Evolutionary conservation across 2,113 vertebrate genomes (phyloP).

Genomic region (Notothenia rossii): DNA sequence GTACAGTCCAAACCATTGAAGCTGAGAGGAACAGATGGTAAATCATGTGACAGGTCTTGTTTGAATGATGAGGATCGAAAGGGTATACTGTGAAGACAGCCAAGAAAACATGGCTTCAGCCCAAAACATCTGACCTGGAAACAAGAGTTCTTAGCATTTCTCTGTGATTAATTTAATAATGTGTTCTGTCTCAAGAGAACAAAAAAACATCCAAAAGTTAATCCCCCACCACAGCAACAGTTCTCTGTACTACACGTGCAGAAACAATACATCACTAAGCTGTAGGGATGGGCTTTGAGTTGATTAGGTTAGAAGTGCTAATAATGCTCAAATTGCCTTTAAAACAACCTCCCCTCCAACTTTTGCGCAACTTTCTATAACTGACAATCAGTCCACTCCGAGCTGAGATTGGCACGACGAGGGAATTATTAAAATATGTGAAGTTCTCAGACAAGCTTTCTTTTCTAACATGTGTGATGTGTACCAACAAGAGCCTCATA

Average conservation of each 20-base stretch:
- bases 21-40: background rate
- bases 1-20: background rate
- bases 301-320: background rate
- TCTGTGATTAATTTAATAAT: slow-evolving; percentile 30
- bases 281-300: background rate
- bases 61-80: slow-evolving; percentile 8
- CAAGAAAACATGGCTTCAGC: slow-evolving; percentile 23
- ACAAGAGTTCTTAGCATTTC: slow-evolving; percentile 27
- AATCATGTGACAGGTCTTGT: background rate
- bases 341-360: too few species aligned
- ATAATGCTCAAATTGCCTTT: background rate
- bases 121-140: slow-evolving; percentile 38
- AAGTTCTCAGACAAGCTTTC: too few species aligned
- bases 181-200: slow-evolving; percentile 17
- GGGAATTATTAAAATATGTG: too few species aligned
- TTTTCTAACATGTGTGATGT: background rate
- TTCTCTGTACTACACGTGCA: slow-evolving; percentile 1
- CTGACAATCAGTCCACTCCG: too few species aligned
- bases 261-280: slow-evolving; percentile 1
- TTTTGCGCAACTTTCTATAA: too few species aligned
- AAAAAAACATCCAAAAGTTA: slow-evolving; percentile 21
- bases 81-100: slow-evolving; percentile 2
- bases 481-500: background rate
- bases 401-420: too few species aligned
- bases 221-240: slow-evolving; percentile 1